Conservation (phyloP, 2,797 vertebrate genomes). For the Danionella dracula region DNA sequence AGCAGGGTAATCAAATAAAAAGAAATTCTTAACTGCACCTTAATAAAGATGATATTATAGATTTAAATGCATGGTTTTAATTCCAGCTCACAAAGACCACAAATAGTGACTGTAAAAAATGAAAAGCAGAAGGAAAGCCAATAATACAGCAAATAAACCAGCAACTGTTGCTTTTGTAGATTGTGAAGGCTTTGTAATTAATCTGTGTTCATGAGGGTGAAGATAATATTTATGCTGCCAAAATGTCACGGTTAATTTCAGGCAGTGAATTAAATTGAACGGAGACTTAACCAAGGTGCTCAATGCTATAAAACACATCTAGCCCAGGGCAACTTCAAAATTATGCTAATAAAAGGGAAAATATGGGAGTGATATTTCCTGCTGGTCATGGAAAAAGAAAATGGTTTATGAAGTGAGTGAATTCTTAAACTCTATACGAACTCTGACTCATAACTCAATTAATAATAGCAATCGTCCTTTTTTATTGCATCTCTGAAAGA, state of each 20-base stretch:
- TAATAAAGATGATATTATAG: constrained; percentile 52
- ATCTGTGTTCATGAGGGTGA: constrained; percentile 51
- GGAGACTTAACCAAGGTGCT: constrained; percentile 35
- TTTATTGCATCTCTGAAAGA: neutral
- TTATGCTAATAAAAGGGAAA: constrained; percentile 51
- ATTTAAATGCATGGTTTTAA: constrained; percentile 72
- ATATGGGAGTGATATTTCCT: constrained; percentile 34
- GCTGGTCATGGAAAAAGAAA: constrained; percentile 9
- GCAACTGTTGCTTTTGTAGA: constrained; percentile 66
- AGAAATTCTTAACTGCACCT: constrained; percentile 68
- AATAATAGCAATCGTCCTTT: constrained; percentile 6
- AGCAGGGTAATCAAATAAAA: constrained; percentile 53
- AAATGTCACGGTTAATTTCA: constrained; percentile 51
- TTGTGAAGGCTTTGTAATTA: constrained; percentile 70
- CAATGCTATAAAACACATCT: constrained; percentile 46
- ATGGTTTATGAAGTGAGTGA: constrained; percentile 19
- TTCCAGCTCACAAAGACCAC: constrained; percentile 53
- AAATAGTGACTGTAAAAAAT: constrained; percentile 63
- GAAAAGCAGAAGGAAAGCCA: constrained; percentile 58
- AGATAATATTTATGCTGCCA: constrained; percentile 36
- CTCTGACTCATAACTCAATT: constrained; percentile 10
- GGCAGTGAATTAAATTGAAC: constrained; percentile 42
- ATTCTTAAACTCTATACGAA: constrained; percentile 28
- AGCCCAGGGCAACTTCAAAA: constrained; percentile 36
- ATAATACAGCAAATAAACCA: constrained; percentile 56